These are phyloP conservation scores for Cerastis leucographa DNA, from an alignment of 2,888 invertebrate genomes.

Conservation along the genomic window DNA sequence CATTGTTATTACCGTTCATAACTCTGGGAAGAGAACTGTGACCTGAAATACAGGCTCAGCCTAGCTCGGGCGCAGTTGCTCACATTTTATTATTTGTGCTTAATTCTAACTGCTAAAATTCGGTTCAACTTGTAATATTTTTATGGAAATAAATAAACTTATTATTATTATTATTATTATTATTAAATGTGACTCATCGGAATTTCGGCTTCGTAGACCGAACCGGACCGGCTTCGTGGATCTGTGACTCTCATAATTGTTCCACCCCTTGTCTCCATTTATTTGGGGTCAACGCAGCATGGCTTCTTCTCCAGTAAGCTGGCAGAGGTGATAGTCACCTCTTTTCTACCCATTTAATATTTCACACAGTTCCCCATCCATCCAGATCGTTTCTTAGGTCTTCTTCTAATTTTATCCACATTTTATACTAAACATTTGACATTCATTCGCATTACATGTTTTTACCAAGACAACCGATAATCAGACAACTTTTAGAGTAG, in stretches of 20 bases:
- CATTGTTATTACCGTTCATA: too few relatives aligned
- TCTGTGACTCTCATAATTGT: background rate
- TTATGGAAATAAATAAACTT: too few relatives aligned
- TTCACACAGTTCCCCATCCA: background rate
- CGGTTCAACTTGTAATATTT: too few relatives aligned
- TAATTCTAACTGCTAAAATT: too few relatives aligned
- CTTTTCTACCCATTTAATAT: background rate
- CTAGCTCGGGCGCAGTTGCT: too few relatives aligned
- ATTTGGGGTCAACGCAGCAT: background rate
- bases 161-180: too few relatives aligned
- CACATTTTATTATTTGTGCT: too few relatives aligned
- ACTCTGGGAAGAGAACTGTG: too few relatives aligned
- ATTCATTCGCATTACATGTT: background rate
- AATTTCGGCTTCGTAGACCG: too few relatives aligned
- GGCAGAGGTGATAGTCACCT: background rate
- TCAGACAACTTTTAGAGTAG: background rate
- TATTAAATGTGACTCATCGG: background rate
- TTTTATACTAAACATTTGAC: background rate
- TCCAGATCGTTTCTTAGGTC: background rate
- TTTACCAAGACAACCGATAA: background rate
- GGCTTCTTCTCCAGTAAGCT: background rate
- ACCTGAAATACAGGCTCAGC: too few relatives aligned
- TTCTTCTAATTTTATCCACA: background rate
- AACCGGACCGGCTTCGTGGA: too few relatives aligned
- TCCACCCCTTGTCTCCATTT: background rate